Conservation (phyloP, 2,113 vertebrate genomes). For the Ophiodon elongatus region DNA sequence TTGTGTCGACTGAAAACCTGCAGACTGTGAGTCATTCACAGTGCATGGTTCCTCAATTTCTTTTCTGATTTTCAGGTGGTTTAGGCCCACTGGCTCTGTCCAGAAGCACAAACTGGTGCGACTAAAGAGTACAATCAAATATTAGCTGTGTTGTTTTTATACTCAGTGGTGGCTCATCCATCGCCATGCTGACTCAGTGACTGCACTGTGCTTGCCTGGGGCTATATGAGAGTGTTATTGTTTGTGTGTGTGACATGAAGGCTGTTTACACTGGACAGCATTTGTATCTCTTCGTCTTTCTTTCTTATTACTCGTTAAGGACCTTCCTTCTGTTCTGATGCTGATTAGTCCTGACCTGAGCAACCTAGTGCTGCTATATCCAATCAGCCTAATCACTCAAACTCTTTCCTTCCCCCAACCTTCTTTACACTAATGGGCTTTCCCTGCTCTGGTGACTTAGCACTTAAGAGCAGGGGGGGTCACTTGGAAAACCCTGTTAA, state of each 20-base stretch:
- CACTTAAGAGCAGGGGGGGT: conserved; percentile 79
- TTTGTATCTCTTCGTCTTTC: conserved; percentile 42
- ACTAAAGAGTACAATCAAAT: conserved; percentile 36
- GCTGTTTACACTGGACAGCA: conserved; percentile 51
- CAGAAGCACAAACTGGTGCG: conserved; percentile 7
- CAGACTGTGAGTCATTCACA: conserved; percentile 17
- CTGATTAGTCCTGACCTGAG: conserved; percentile 84
- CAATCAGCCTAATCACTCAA: conserved; percentile 84
- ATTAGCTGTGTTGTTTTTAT: conserved; percentile 33
- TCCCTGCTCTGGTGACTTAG: conserved; percentile 84
- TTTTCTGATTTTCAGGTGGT: conserved; percentile 15
- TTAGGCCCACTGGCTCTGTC: not conserved
- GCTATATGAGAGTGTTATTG: conserved; percentile 36
- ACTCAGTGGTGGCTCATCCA: conserved; percentile 34
- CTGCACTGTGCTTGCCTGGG: conserved; percentile 19
- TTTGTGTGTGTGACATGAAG: conserved; percentile 53
- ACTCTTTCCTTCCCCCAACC: conserved; percentile 74
- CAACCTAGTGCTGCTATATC: conserved; percentile 83
- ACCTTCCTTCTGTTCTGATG: conserved; percentile 77
- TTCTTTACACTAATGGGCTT: conserved; percentile 86
- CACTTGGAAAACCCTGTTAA: conserved; percentile 77
- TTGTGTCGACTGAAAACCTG: conserved; percentile 19
- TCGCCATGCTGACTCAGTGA: conserved; percentile 63
- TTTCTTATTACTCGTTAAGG: conserved; percentile 73
- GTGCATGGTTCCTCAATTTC: not conserved